Evolutionary conservation across 1,140 invertebrate genomes (phyloP), one percentile per base, ranked within the genome.

Genomic region (Heliconius hermathena): DNA sequence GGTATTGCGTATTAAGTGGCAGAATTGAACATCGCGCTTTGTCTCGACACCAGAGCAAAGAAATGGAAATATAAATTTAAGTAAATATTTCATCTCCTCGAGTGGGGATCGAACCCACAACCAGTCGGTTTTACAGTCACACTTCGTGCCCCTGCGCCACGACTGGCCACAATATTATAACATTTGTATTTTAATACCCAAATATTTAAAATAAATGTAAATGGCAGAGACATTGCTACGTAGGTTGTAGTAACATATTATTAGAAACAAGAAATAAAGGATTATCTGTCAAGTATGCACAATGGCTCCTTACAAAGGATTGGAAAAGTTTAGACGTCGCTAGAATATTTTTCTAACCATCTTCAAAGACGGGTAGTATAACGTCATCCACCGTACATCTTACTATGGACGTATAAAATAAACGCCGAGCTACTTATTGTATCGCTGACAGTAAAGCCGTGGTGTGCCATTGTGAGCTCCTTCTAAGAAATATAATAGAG

Each of bases 401-500:
- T 88, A 87, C 80, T 86, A 83, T 80, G 84, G 82, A 52, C 46
- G 76, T 79, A 84, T 82, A 89, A 89, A 89, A 92, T 89, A 91
- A 91, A 88, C 84, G 83, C 81, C 83, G 83, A 84, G 90, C 87
- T 91, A 88, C 88, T 91, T 92, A 91, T 91, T 93, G 89, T 93
- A 92, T 89, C 86, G 82, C 87, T 89, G 90, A 90, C 91, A 91
- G 89, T 87, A 88, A 91, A 92, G 90, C 90, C 88, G 81, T 85
- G 83, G 87, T 87, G 81, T 85, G 80, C 91, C 78, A 91, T 93
- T 94, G 90, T 93, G 71, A 76, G 82, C 79, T 73, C 82, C 83
- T 90, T 83, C 82, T 83, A 85, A 89, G 88, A 92, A 90, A 92
- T 90, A 93, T 92, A 93, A 94, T 91, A 92, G 89, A 89, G 87